Base-by-base conservation (phyloP, 2,797 vertebrate species). In the Furcifer pardalis region DNA sequence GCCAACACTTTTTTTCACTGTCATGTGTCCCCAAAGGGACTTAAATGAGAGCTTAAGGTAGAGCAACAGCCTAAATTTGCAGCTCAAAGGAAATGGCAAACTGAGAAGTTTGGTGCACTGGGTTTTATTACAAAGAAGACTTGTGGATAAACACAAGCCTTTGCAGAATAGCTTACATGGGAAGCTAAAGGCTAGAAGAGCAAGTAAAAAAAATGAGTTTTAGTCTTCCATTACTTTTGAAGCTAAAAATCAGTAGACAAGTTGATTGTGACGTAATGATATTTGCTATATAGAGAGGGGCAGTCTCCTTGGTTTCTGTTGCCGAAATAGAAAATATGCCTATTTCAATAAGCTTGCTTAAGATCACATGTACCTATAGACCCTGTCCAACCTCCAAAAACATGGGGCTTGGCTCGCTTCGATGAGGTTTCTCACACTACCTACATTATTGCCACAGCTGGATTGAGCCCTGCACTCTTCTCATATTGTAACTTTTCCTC, bases 11-110 rank as follows among this genome's bases (percentile, higher is more conserved):
- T 77, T 49, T 86, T 77, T 40, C 13, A 44, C 19, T 86, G 83
- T 13, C 19, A 83, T 60, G 68, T 15, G 80, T 85, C 88, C 91
- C 77, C 62, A 88, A 87, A 75, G 5, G 15, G n/a, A 83, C 21
- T 65, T 66, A 74, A 81, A 83, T 74, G 5, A 84, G 62, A 37
- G 88, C 71, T 35, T 10, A 84, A n/a, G 42, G 59, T 1, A 69
- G 2, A 86, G 49, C 65, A 87, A 85, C 7, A 8, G n/a, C 37
- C 25, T 68, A 75, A 79, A 49, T 46, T 52, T 17, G n/a, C 52
- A 49, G 19, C 40, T 60, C 49, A 83, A 79, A 30, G 44, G 27
- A 87, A 71, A 72, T 40, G 17, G 68, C 63, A 83, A 68, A 12
- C 27, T 37, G 63, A 83, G 52, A 80, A 74, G 15, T 42, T 79